phyloP scores from a whole-genome alignment of 2,888 invertebrate genomes.

The Cephus pulcher region DNA sequence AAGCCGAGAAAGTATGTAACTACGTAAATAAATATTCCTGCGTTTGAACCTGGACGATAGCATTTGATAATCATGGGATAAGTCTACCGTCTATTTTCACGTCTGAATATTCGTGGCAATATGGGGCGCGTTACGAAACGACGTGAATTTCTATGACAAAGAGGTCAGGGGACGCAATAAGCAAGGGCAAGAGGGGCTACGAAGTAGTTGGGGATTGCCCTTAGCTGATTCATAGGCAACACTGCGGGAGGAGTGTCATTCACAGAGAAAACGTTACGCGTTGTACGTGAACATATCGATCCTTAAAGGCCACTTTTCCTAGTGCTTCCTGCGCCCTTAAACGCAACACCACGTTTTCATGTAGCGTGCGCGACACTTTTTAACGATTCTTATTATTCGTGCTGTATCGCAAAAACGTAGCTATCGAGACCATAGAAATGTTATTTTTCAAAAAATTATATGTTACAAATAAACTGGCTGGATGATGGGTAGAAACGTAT shows the following conservation, averaged over 20 bases:
- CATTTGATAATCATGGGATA: not conserved
- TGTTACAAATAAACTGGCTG: not conserved
- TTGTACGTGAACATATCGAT: conserved; percentile 44
- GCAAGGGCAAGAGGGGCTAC: not conserved
- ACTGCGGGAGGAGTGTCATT: conserved; percentile 37
- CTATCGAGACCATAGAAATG: not conserved
- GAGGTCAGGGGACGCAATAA: not conserved
- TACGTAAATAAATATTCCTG: not conserved
- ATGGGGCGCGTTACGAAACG: not conserved
- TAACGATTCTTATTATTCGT: not conserved
- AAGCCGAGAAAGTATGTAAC: not conserved
- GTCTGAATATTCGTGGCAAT: not conserved
- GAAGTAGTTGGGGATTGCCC: conserved; percentile 26
- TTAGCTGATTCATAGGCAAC: conserved; percentile 49
- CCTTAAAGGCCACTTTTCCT: conserved; percentile 16
- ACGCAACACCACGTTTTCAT: not conserved
- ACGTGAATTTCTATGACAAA: not conserved
- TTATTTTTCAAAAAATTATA: not conserved
- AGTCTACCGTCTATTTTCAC: not conserved
- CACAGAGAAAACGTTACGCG: conserved; percentile 39
- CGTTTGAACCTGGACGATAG: not conserved
- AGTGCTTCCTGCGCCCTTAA: not conserved
- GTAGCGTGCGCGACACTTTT: not conserved
- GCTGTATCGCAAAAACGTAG: not conserved
- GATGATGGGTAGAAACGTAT: not conserved